phyloP scores from a whole-genome alignment of 2,113 vertebrate species.

The Probosciger aterrimus region DNA sequence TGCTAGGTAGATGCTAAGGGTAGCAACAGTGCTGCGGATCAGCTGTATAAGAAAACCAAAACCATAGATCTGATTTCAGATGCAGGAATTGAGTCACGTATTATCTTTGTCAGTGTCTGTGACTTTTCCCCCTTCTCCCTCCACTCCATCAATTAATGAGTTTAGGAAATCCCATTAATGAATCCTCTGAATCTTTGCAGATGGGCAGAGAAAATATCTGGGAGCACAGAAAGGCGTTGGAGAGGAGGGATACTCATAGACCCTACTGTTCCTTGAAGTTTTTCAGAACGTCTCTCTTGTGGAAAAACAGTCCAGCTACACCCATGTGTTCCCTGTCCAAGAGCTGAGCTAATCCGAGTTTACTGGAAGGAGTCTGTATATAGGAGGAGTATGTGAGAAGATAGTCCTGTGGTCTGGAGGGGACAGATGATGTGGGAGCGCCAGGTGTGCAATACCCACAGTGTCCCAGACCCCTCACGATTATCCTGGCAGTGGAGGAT shows the following conservation, averaged over 20 bases:
- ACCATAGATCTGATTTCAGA: not conserved
- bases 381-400: not conserved
- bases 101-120: not conserved
- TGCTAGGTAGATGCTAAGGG: not conserved
- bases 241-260: not conserved
- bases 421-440: accelerated
- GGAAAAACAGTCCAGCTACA: not conserved
- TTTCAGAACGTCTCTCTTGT: not conserved
- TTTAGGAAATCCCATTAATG: not conserved
- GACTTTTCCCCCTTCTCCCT: accelerated
- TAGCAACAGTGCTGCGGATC: not conserved
- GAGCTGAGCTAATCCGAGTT: not conserved
- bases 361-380: not conserved
- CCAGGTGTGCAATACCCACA: accelerated
- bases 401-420: not conserved
- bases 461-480: not conserved
- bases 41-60: not conserved
- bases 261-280: not conserved
- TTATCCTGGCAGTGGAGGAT: not conserved
- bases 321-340: not conserved
- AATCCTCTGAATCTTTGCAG: not conserved
- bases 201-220: not conserved
- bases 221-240: not conserved
- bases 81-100: not conserved
- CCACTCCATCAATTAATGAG: not conserved